phyloP scores from a whole-genome alignment of 2,797 vertebrate genomes.

The Anableps anableps region DNA sequence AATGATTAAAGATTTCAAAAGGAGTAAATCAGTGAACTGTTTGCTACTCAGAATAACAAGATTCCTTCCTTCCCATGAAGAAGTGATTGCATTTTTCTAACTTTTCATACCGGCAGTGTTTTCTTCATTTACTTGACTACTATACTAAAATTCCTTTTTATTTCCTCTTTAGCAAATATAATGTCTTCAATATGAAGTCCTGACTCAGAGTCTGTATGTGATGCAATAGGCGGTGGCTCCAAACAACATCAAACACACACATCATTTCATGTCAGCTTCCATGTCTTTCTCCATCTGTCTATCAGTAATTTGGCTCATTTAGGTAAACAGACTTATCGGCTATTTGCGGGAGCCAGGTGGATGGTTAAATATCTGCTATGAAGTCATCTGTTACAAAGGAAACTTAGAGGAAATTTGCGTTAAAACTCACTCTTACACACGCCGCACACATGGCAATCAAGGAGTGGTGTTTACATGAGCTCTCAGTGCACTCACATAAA shows the following conservation, averaged over 20 bases:
- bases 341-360: slow-evolving; percentile 56
- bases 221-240: background rate
- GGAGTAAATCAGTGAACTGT: background rate
- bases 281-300: slow-evolving; percentile 32
- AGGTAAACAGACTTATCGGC: slow-evolving; percentile 42
- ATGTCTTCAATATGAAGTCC: slow-evolving; percentile 1
- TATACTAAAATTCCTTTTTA: background rate
- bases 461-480: slow-evolving; percentile 48
- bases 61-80: background rate
- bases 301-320: slow-evolving; percentile 50
- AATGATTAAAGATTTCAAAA: background rate
- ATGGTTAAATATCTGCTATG: slow-evolving; percentile 63
- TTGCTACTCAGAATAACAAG: background rate
- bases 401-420: slow-evolving; percentile 22
- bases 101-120: background rate
- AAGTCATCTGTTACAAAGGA: slow-evolving; percentile 59
- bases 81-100: background rate
- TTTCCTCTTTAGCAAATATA: background rate
- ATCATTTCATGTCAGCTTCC: slow-evolving; percentile 17
- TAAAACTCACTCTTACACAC: background rate
- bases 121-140: background rate
- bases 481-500: slow-evolving; percentile 44
- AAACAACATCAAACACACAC: slow-evolving; percentile 15
- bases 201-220: background rate
- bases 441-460: slow-evolving; percentile 19